phyloP scores from a whole-genome alignment of 2,888 invertebrate species.

The Aromia moschata region DNA sequence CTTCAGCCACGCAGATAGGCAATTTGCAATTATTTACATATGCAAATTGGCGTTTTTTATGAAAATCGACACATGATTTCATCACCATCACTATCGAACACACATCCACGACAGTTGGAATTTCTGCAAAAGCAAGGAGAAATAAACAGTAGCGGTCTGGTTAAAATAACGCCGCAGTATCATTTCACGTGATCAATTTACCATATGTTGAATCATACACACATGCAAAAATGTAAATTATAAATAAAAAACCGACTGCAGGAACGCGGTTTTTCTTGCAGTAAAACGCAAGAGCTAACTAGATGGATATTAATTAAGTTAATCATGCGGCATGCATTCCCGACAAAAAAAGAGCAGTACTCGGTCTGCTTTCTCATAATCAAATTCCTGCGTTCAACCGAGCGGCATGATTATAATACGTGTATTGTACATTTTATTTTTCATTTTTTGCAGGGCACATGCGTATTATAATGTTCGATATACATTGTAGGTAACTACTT shows the following conservation, averaged over 20 bases:
- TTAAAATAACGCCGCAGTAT: background rate
- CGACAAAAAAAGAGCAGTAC: background rate
- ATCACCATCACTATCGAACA: background rate
- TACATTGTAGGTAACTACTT: no score
- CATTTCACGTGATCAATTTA: background rate
- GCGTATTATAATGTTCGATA: no score
- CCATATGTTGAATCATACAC: background rate
- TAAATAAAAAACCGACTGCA: no score
- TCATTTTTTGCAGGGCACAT: no score
- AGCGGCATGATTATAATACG: no score
- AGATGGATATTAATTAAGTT: constrained; percentile 5
- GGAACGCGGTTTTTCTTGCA: no score
- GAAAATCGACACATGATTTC: background rate
- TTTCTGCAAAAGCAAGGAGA: background rate
- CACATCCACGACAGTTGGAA: background rate
- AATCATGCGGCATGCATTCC: constrained; percentile 8
- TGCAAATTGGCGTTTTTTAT: background rate
- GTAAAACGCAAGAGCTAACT: background rate
- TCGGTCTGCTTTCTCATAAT: background rate
- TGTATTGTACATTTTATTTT: no score
- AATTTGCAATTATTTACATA: background rate
- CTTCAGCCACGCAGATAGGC: background rate
- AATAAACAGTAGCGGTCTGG: background rate
- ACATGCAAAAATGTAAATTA: no score
- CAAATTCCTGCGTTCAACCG: background rate